Conservation (phyloP, 2,888 invertebrate genomes). For the Lobophora halterata region DNA sequence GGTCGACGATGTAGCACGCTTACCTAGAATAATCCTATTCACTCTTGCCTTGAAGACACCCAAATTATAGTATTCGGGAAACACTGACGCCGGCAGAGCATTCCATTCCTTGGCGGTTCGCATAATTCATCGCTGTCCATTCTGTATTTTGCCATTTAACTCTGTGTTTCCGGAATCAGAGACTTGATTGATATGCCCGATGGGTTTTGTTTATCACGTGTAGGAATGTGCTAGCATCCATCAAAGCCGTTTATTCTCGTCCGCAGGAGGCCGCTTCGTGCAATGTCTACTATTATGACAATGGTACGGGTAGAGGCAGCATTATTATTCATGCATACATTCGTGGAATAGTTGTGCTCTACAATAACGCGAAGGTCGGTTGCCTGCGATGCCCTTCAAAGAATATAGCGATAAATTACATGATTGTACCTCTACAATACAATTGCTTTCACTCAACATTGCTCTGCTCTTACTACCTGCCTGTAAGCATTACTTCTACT, state of each 20-base stretch:
- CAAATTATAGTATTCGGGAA: no score
- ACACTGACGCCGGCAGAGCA: no score
- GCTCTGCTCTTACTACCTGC: conserved; percentile 1
- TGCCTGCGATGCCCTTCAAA: conserved; percentile 21
- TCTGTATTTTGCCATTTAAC: not conserved
- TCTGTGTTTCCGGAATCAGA: conserved; percentile 14
- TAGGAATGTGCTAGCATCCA: conserved; percentile 18
- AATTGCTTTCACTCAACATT: conserved; percentile 11
- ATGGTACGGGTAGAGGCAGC: conserved; percentile 14
- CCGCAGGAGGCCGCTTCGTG: conserved; percentile 11
- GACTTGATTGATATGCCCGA: conserved; percentile 25
- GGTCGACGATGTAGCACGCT: no score
- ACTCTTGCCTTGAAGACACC: no score
- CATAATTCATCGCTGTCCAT: not conserved
- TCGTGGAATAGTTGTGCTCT: conserved; percentile 21
- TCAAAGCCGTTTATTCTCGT: conserved; percentile 18
- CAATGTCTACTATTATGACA: conserved; percentile 23
- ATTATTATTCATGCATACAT: conserved; percentile 27
- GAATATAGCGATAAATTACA: conserved; percentile 18
- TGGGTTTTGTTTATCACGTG: conserved; percentile 22
- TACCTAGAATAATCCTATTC: no score
- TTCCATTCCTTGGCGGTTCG: no score
- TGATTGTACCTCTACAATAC: conserved; percentile 10
- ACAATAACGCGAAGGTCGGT: conserved; percentile 23
- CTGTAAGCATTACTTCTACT: no score